Evolutionary conservation across 2,888 invertebrate species (phyloP).

Genomic region (Druceiella hillmani): DNA sequence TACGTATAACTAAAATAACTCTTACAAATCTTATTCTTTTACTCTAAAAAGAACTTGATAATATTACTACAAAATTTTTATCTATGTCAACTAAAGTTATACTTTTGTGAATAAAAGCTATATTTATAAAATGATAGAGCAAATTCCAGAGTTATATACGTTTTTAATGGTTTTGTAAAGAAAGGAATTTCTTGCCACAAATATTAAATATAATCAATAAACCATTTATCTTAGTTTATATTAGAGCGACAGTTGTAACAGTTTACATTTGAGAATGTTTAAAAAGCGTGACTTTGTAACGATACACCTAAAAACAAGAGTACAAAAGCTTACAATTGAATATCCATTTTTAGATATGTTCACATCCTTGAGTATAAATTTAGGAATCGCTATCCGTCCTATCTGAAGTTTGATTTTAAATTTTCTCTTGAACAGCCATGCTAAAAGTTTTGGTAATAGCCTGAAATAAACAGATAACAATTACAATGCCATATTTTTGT

Average conservation of each 20-base stretch:
- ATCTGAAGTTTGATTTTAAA: slow-evolving; percentile 75
- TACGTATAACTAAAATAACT: too few relatives aligned
- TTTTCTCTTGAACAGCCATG: slow-evolving; percentile 75
- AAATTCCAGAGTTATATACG: not conserved
- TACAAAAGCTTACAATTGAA: slow-evolving; percentile 56
- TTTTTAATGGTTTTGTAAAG: not conserved
- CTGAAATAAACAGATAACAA: slow-evolving; percentile 42
- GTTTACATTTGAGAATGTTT: too few relatives aligned
- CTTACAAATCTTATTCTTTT: too few relatives aligned
- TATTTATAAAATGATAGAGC: not conserved
- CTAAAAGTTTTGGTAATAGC: slow-evolving; percentile 69
- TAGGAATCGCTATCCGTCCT: slow-evolving; percentile 76
- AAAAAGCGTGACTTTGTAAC: too few relatives aligned
- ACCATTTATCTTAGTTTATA: too few relatives aligned
- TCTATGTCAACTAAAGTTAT: too few relatives aligned
- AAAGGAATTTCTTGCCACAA: not conserved
- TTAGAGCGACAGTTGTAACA: too few relatives aligned
- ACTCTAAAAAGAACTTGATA: too few relatives aligned
- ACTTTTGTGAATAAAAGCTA: too few relatives aligned
- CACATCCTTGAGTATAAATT: slow-evolving; percentile 74
- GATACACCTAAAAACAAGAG: too few relatives aligned
- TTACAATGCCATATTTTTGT: slow-evolving; percentile 25
- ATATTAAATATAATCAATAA: too few relatives aligned
- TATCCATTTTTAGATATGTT: slow-evolving; percentile 75
- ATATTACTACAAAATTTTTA: too few relatives aligned